Conservation (phyloP, 2,888 invertebrate species). For the Ptilodon capucinus region DNA sequence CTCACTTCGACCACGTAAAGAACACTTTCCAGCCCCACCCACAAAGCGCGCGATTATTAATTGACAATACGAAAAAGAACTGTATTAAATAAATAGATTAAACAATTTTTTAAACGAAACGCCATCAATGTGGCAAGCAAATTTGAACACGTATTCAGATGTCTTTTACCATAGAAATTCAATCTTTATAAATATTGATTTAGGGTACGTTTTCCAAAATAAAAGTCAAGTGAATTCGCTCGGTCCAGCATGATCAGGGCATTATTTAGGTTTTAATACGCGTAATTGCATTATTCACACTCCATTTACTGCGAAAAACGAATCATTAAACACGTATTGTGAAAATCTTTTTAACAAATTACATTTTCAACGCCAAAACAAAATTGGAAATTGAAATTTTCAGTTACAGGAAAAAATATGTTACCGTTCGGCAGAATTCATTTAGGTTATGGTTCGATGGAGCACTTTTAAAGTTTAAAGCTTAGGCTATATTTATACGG, state of each 20-base stretch:
- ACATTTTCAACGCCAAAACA: background rate
- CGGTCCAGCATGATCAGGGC: too few relatives aligned
- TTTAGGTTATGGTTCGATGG: background rate
- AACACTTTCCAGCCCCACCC: too few relatives aligned
- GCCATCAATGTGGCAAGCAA: too few relatives aligned
- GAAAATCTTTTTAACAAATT: slow-evolving; percentile 6
- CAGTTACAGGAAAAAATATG: background rate
- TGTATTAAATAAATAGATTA: too few relatives aligned
- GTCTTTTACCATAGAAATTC: too few relatives aligned
- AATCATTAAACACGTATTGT: slow-evolving; percentile 10
- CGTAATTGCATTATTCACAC: slow-evolving; percentile 38
- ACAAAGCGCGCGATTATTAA: too few relatives aligned
- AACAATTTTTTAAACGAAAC: too few relatives aligned
- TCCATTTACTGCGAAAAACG: slow-evolving; percentile 23
- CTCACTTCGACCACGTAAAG: background rate
- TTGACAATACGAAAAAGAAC: too few relatives aligned
- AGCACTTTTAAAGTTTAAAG: background rate
- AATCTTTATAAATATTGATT: too few relatives aligned
- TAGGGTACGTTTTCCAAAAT: too few relatives aligned
- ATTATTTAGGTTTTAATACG: slow-evolving; percentile 34
- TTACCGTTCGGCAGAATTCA: background rate
- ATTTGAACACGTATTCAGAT: too few relatives aligned
- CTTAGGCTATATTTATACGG: background rate
- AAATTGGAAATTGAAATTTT: slow-evolving; percentile 2
- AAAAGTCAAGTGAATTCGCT: too few relatives aligned